A percentile compares a stretch with the other conserved stretches of the same genome.
phyloP scores from a whole-genome alignment of 1,140 invertebrate genomes.

The Rhopalosiphum maidis region DNA sequence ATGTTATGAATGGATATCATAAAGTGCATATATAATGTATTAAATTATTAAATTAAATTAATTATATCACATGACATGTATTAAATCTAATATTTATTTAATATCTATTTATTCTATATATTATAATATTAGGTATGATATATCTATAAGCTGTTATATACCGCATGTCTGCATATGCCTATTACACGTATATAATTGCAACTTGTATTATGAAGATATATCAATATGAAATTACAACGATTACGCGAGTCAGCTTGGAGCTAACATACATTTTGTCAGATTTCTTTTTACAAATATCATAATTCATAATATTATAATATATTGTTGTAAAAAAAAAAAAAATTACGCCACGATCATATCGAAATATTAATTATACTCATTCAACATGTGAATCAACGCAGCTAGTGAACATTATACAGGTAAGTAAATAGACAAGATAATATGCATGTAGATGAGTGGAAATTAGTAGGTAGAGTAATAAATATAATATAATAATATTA shows the following conservation, averaged over 20 bases:
- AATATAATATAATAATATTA: not conserved
- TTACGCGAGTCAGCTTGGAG: not conserved
- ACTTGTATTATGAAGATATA: not conserved
- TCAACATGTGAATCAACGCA: not conserved
- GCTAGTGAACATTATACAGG: not conserved
- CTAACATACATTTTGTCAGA: not conserved
- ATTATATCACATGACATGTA: not conserved
- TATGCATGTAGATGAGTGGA: not conserved
- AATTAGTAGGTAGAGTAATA: not conserved
- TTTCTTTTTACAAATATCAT: slow-evolving; percentile 8
- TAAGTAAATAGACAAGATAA: not conserved
- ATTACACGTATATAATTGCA: not conserved
- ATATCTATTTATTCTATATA: not conserved
- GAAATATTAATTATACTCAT: slow-evolving; percentile 10
- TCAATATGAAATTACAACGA: not conserved
- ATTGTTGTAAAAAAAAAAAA: not conserved
- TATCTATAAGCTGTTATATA: not conserved
- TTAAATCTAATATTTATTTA: not conserved
- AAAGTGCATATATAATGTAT: not conserved
- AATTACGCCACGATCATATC: not conserved
- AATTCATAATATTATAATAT: not conserved
- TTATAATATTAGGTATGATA: too few relatives aligned
- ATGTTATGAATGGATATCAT: not conserved
- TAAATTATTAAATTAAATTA: not conserved
- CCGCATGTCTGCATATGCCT: not conserved